A percentile compares a stretch with the other conserved stretches of the same genome.
Conservation (phyloP, 2,888 invertebrate species). For the Eilema sororculum region DNA sequence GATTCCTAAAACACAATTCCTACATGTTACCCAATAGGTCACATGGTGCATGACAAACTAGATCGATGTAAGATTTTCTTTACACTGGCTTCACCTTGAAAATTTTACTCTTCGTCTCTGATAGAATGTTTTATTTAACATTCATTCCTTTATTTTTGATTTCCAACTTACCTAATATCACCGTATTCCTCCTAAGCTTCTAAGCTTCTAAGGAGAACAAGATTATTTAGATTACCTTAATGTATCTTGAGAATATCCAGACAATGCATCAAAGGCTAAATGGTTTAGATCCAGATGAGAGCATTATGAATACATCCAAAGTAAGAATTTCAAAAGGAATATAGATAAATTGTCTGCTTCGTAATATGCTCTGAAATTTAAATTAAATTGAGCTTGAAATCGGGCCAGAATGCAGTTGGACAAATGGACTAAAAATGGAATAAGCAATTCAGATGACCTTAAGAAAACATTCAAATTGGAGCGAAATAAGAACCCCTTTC, state of each 20-base stretch:
- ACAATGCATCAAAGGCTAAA: slow-evolving; percentile 38
- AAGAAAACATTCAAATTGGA: too few species aligned
- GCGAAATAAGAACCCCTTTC: neutral
- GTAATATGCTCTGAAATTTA: neutral
- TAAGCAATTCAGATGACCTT: too few species aligned
- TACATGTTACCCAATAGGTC: too few species aligned
- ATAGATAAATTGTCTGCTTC: neutral
- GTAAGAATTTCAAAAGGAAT: slow-evolving; percentile 22
- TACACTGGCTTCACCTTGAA: too few species aligned
- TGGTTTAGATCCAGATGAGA: slow-evolving; percentile 44
- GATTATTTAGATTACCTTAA: slow-evolving; percentile 43
- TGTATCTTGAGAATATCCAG: slow-evolving; percentile 64
- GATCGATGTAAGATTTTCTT: too few species aligned
- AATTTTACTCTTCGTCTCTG: too few species aligned
- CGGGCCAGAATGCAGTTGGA: too few species aligned
- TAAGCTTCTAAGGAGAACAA: slow-evolving; percentile 20
- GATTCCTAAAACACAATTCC: too few species aligned
- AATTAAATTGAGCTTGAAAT: too few species aligned
- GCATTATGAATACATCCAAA: slow-evolving; percentile 12
- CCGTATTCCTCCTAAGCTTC: slow-evolving; percentile 11
- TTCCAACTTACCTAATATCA: neutral
- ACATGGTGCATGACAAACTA: too few species aligned
- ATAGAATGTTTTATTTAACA: neutral
- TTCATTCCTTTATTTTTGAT: neutral
- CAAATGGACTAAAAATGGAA: too few species aligned